A percentile compares a stretch with the other conserved stretches of the same genome.
Conservation (phyloP, 1,140 invertebrate species). For the Odontomachus brunneus region DNA sequence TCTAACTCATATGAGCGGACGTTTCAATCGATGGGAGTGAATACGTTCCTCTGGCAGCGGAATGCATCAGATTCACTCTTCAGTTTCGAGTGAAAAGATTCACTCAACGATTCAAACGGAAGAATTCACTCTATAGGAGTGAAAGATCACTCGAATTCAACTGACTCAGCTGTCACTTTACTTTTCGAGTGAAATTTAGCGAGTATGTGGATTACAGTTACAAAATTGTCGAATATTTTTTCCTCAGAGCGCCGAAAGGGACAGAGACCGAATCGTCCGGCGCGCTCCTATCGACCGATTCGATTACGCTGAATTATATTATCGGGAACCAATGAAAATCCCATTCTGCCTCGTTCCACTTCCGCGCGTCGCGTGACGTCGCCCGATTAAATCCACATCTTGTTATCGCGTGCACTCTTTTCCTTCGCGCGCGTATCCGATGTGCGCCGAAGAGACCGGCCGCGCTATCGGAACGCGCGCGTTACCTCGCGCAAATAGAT, state of each 20-base stretch:
- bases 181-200: too few relatives aligned
- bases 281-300: conserved; percentile 19
- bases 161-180: too few relatives aligned
- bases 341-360: conserved; percentile 43
- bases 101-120: too few relatives aligned
- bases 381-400: conserved; percentile 66
- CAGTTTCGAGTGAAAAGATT: too few relatives aligned
- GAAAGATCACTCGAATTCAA: too few relatives aligned
- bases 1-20: too few relatives aligned
- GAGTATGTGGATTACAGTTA: too few relatives aligned
- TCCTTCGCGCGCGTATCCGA: conserved; percentile 35
- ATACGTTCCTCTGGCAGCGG: too few relatives aligned
- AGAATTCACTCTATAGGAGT: too few relatives aligned
- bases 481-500: conserved; percentile 40
- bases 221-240: too few relatives aligned
- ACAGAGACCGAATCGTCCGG: conserved; percentile 9
- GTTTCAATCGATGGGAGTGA: too few relatives aligned
- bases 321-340: conserved; percentile 49
- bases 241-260: conserved; percentile 13
- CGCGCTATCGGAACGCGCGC: conserved; percentile 1
- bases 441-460: conserved; percentile 10
- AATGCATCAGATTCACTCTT: too few relatives aligned
- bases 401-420: conserved; percentile 63
- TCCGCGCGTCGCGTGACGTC: conserved; percentile 50
- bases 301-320: conserved; percentile 27